Percentiles rank a stretch among this genome's conserved stretches.
These are phyloP conservation scores for Agrotis segetum DNA, from an alignment of 2,888 invertebrate genomes.

Conservation along the genomic window DNA sequence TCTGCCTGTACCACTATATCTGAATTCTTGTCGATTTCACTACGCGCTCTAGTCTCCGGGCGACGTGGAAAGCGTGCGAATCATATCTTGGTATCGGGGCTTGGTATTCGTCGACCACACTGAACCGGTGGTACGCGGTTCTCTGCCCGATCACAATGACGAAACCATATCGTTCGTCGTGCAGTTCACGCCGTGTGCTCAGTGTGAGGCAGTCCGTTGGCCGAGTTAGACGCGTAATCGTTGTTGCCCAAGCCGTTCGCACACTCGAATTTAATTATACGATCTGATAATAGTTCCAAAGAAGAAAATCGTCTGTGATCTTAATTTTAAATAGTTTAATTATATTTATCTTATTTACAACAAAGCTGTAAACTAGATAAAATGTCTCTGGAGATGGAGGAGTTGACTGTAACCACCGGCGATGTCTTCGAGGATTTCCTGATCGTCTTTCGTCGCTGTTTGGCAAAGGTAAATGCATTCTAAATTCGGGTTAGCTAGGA, in stretches of 20 bases:
- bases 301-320: slow-evolving; percentile 85
- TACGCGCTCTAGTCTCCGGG: not conserved
- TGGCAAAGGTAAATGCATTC: slow-evolving; percentile 92
- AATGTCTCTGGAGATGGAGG: slow-evolving; percentile 93
- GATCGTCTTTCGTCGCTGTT: slow-evolving; percentile 92
- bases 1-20: slow-evolving; percentile 68
- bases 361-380: slow-evolving; percentile 76
- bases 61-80: slow-evolving; percentile 37
- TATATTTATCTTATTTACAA: slow-evolving; percentile 71
- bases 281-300: slow-evolving; percentile 87
- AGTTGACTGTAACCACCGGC: slow-evolving; percentile 91
- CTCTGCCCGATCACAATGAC: slow-evolving; percentile 71
- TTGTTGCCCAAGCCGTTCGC: slow-evolving; percentile 68
- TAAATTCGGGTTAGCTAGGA: slow-evolving; percentile 81
- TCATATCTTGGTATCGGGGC: slow-evolving; percentile 63
- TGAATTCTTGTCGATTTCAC: slow-evolving; percentile 16
- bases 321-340: slow-evolving; percentile 72
- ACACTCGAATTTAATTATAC: slow-evolving; percentile 79
- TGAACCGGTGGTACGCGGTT: slow-evolving; percentile 80
- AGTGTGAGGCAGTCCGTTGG: slow-evolving; percentile 81
- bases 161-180: slow-evolving; percentile 68
- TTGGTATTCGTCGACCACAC: slow-evolving; percentile 66
- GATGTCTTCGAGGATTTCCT: slow-evolving; percentile 94
- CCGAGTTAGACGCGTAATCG: slow-evolving; percentile 71
- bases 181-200: slow-evolving; percentile 49